Conservation (phyloP, 2,888 invertebrate species). For the Oegoconia quadripuncta region DNA sequence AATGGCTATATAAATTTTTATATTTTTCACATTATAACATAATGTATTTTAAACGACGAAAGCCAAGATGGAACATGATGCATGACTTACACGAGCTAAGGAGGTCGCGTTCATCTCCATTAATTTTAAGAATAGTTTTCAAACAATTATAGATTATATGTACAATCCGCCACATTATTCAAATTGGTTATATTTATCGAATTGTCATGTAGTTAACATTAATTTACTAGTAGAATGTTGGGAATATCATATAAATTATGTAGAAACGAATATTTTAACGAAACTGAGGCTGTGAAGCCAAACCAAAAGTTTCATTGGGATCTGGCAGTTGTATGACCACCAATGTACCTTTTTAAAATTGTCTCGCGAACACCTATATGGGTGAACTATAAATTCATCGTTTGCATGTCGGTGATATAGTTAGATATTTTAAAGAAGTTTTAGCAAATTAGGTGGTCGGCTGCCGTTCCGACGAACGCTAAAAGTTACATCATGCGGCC, state of each 20-base stretch:
- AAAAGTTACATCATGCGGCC: conserved; percentile 74
- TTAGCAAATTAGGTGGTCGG: conserved; percentile 23
- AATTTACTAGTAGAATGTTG: conserved; percentile 35
- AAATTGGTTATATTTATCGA: conserved; percentile 27
- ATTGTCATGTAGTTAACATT: conserved; percentile 31
- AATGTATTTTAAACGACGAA: conserved; percentile 1
- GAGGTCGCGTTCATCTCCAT: conserved; percentile 21
- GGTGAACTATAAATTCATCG: too few species aligned
- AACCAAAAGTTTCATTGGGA: conserved; percentile 57
- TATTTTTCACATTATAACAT: conserved; percentile 1
- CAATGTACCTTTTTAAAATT: conserved; percentile 3
- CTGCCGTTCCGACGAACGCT: conserved; percentile 45
- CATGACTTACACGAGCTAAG: conserved; percentile 8
- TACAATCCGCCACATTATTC: conserved; percentile 8
- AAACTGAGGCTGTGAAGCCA: conserved; percentile 67
- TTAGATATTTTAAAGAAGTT: conserved; percentile 14
- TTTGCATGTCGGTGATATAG: too few species aligned
- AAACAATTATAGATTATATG: conserved; percentile 16
- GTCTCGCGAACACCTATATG: too few species aligned
- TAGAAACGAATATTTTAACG: conserved; percentile 52
- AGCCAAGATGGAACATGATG: conserved; percentile 17
- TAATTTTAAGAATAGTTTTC: conserved; percentile 14
- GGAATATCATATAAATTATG: conserved; percentile 48
- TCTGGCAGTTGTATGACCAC: conserved; percentile 29
- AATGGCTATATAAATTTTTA: conserved; percentile 24